Percentiles rank a stretch among this genome's conserved stretches.
Evolutionary conservation across 2,888 invertebrate species (phyloP).

Genomic region (Plutella xylostella): DNA sequence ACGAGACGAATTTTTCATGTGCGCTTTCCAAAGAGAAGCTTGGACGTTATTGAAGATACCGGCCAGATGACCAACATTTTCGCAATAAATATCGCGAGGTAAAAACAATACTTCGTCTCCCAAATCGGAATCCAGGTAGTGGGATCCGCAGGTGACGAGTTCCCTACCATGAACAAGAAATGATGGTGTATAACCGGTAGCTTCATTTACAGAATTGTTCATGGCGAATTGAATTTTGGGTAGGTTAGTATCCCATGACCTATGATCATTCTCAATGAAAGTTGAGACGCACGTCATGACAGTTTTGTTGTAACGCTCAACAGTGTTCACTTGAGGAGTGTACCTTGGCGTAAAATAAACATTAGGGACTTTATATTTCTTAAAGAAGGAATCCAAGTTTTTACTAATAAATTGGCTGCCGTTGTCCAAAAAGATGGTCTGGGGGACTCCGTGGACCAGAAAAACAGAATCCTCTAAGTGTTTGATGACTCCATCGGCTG

Average conservation of each 20-base stretch:
- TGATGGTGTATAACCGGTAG: conserved; percentile 17
- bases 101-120: neutral
- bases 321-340: conserved; percentile 9
- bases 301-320: conserved; percentile 20
- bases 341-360: neutral
- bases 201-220: conserved; percentile 20
- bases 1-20: too few species aligned
- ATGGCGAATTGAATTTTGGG: conserved; percentile 18
- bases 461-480: conserved; percentile 17
- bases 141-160: conserved; percentile 11
- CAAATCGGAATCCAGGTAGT: neutral
- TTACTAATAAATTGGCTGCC: conserved; percentile 21
- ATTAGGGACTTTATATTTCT: conserved; percentile 20
- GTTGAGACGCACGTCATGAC: conserved; percentile 16
- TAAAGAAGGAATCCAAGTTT: conserved; percentile 7
- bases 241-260: conserved; percentile 18
- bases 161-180: conserved; percentile 19
- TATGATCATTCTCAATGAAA: conserved; percentile 18
- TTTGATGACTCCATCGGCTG: conserved; percentile 6
- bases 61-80: conserved; percentile 6
- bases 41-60: conserved; percentile 4
- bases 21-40: neutral
- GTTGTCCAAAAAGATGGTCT: conserved; percentile 22
- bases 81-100: conserved; percentile 6
- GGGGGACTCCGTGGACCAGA: conserved; percentile 22